Conservation (phyloP, 2,797 vertebrate species). For the Euphonia xanthogaster region DNA sequence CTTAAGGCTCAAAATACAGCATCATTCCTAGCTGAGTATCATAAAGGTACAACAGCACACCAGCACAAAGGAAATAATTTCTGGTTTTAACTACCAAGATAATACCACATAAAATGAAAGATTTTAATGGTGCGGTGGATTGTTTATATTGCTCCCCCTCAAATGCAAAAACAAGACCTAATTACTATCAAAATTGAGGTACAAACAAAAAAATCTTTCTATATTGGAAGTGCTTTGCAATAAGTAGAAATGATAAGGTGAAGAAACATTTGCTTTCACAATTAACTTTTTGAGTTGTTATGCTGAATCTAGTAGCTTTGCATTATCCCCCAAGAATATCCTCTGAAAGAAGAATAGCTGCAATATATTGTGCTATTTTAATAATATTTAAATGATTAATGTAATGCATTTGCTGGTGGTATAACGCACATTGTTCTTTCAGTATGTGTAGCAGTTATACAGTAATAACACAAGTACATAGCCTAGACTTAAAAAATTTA, state of each 20-base stretch:
- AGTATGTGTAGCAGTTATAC: not conserved
- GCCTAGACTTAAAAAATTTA: not conserved
- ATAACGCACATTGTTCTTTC: not conserved
- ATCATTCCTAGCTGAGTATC: not conserved
- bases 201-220: not conserved
- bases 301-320: not conserved
- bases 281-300: not conserved
- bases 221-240: not conserved
- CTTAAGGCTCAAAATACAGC: not conserved
- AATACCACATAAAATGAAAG: not conserved
- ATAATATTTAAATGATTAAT: not conserved
- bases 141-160: not conserved
- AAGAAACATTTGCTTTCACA: not conserved
- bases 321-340: not conserved
- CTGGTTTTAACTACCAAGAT: not conserved
- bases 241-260: not conserved
- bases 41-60: not conserved
- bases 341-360: not conserved
- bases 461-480: not conserved
- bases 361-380: conserved; percentile 9
- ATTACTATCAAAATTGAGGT: not conserved
- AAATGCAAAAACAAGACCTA: not conserved
- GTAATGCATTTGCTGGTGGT: not conserved
- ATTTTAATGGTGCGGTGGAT: not conserved
- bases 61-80: not conserved